Evolutionary conservation across 2,888 invertebrate species (phyloP).

Genomic region (Glaucopsyche alexis): DNA sequence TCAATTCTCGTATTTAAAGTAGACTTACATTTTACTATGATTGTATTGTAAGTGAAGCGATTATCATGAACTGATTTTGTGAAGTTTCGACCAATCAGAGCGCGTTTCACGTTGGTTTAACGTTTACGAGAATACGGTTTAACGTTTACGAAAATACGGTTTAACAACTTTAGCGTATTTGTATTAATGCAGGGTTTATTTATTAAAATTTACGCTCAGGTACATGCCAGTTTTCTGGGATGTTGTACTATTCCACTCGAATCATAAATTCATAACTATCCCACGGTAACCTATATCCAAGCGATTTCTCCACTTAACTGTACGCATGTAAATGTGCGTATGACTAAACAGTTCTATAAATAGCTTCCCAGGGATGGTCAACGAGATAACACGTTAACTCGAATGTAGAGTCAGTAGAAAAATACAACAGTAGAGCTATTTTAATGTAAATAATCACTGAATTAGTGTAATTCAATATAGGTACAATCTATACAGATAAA

Average conservation of each 20-base stretch:
- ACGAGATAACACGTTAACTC: slow-evolving; percentile 63
- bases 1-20: too few species aligned
- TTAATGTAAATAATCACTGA: background rate
- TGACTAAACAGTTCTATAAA: slow-evolving; percentile 66
- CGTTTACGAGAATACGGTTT: too few species aligned
- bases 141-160: too few species aligned
- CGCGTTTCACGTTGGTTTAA: too few species aligned
- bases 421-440: background rate
- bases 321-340: slow-evolving; percentile 49
- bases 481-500: too few species aligned
- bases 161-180: too few species aligned
- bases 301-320: slow-evolving; percentile 6
- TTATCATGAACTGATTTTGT: too few species aligned
- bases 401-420: slow-evolving; percentile 53
- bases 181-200: too few species aligned
- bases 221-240: background rate
- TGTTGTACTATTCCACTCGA: background rate
- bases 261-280: background rate
- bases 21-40: too few species aligned
- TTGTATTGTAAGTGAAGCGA: too few species aligned
- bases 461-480: background rate
- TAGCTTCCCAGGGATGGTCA: slow-evolving; percentile 59
- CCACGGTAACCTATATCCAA: background rate
- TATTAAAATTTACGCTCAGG: too few species aligned
- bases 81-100: too few species aligned